Evolutionary conservation across 2,797 vertebrate genomes (phyloP).

Genomic region (Gymnothorax javanicus): DNA sequence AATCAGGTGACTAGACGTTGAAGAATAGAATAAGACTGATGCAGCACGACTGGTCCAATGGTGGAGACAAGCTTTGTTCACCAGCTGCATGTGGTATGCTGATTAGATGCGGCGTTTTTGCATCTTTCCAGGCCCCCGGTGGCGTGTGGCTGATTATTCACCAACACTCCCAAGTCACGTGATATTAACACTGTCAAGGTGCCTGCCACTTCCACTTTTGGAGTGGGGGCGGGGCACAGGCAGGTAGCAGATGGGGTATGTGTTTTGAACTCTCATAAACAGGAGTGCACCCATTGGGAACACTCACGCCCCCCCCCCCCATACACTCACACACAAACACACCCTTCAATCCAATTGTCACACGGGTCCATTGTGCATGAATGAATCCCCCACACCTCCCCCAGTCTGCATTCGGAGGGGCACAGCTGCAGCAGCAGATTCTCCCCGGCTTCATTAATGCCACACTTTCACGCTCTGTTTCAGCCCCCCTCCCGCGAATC

Average conservation of each 20-base stretch:
- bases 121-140: neutral
- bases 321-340: no score
- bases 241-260: conserved; percentile 14
- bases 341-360: neutral
- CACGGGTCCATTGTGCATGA: neutral
- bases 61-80: neutral
- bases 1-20: neutral
- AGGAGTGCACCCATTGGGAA: neutral
- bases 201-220: neutral
- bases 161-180: neutral
- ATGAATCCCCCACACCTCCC: neutral
- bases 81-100: neutral
- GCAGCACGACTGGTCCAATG: conserved; percentile 8
- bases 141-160: neutral
- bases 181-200: neutral
- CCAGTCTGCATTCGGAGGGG: neutral
- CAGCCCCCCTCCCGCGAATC: neutral
- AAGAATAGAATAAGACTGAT: conserved; percentile 3
- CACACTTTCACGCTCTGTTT: conserved; percentile 3
- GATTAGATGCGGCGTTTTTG: neutral
- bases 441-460: conserved; percentile 2
- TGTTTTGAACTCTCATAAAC: neutral
- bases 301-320: neutral
- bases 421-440: conserved; percentile 4
- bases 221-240: neutral